Percentiles rank a stretch among this genome's conserved stretches.
These are phyloP conservation scores for Calephelis nemesis DNA, from an alignment of 1,140 invertebrate species.

Conservation along the genomic window DNA sequence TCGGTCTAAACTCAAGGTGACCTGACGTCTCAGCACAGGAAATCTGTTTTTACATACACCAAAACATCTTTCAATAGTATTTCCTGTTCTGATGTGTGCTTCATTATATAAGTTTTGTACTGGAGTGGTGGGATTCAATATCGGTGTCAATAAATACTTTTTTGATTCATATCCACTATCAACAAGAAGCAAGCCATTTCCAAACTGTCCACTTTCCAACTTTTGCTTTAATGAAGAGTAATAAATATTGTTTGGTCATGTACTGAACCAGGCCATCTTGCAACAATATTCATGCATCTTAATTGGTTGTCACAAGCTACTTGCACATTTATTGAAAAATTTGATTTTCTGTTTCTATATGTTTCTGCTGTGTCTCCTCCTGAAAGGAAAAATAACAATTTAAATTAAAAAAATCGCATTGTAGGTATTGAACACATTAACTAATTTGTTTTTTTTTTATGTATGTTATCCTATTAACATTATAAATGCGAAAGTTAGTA, in stretches of 20 bases:
- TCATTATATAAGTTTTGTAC: conserved; percentile 6
- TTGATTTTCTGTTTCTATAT: conserved; percentile 11
- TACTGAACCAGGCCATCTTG: too few species aligned
- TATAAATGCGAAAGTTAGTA: too few species aligned
- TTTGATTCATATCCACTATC: conserved; percentile 7
- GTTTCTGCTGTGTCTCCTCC: conserved; percentile 9
- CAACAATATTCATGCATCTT: neutral
- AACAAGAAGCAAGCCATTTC: conserved; percentile 9
- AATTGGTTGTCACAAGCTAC: conserved; percentile 9
- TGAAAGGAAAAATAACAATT: neutral
- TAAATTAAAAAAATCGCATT: too few species aligned
- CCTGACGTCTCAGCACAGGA: conserved; percentile 8
- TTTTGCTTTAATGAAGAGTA: neutral
- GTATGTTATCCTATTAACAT: too few species aligned
- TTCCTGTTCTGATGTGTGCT: conserved; percentile 19
- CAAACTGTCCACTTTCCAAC: conserved; percentile 12
- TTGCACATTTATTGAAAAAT: conserved; percentile 11
- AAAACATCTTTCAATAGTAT: conserved; percentile 19
- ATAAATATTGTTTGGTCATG: conserved; percentile 2
- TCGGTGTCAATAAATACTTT: conserved; percentile 15
- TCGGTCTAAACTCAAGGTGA: conserved; percentile 9
- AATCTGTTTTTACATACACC: conserved; percentile 19
- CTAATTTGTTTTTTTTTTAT: too few species aligned
- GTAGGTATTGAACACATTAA: too few species aligned
- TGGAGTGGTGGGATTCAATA: conserved; percentile 4